Conservation (phyloP, 1,140 invertebrate species). For the Ctenoplectra terminalis region DNA sequence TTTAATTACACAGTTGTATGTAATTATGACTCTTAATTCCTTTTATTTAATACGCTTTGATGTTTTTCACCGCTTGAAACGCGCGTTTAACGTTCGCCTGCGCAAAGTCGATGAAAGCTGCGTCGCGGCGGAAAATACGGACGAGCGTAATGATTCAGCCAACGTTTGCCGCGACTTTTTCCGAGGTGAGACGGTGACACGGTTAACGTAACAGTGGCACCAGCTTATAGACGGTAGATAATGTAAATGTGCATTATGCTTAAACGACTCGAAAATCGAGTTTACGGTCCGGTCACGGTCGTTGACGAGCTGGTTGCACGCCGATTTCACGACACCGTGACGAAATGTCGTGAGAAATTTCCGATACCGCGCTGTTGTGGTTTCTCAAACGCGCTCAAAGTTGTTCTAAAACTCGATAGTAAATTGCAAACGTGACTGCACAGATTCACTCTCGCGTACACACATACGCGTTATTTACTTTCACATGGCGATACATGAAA, state of each 20-base stretch:
- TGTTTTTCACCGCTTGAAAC: background rate
- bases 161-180: too few relatives aligned
- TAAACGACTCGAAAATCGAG: too few relatives aligned
- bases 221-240: too few relatives aligned
- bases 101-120: background rate
- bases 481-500: slow-evolving; percentile 8
- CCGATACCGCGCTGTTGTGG: slow-evolving; percentile 37
- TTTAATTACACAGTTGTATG: slow-evolving; percentile 23
- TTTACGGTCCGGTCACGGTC: too few relatives aligned
- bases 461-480: slow-evolving; percentile 38
- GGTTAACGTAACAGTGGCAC: too few relatives aligned
- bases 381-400: slow-evolving; percentile 27
- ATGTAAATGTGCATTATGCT: too few relatives aligned
- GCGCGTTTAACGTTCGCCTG: background rate
- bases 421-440: slow-evolving; percentile 51
- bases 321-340: slow-evolving; percentile 39
- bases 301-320: too few relatives aligned
- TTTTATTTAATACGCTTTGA: slow-evolving; percentile 8
- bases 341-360: slow-evolving; percentile 47
- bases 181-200: too few relatives aligned
- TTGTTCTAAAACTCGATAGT: slow-evolving; percentile 45
- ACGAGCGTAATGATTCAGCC: too few relatives aligned
- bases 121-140: too few relatives aligned
- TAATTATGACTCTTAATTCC: background rate
- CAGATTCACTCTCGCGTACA: background rate